Conservation (phyloP, 2,797 vertebrate species). For the Silurus lanzhouensis region DNA sequence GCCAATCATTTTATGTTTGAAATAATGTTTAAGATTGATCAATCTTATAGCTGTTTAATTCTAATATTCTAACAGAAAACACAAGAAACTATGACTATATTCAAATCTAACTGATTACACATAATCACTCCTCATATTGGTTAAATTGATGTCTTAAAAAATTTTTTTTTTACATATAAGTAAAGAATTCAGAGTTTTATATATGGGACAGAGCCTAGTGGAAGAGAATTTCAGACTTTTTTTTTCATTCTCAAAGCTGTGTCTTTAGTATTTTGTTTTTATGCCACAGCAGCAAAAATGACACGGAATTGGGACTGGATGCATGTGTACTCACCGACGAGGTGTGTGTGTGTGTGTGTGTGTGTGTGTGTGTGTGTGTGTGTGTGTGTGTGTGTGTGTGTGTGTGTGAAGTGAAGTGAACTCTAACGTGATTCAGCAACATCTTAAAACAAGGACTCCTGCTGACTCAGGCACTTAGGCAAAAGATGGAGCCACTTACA, state of each 20-base stretch:
- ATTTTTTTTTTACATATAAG: too few relatives aligned
- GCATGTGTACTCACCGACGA: background rate
- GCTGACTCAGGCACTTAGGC: slow-evolving; percentile 37
- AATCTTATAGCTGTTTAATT: background rate
- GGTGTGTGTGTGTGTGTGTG: background rate
- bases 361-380: background rate
- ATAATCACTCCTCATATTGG: background rate
- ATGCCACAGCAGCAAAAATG: background rate
- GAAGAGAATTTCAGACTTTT: background rate
- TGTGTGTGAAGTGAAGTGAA: slow-evolving; percentile 21
- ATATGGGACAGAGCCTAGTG: background rate
- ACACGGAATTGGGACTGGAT: background rate
- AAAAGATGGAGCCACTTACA: slow-evolving; percentile 28
- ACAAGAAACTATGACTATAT: background rate
- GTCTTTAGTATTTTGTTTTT: background rate
- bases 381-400: too few relatives aligned
- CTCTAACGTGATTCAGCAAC: slow-evolving; percentile 51
- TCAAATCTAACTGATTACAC: background rate
- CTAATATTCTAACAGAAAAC: background rate
- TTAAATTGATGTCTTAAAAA: background rate
- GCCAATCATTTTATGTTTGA: background rate
- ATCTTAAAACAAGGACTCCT: slow-evolving; percentile 30
- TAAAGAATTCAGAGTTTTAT: background rate
- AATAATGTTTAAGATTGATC: background rate
- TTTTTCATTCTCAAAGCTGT: background rate